Evolutionary conservation across 1,140 invertebrate genomes (phyloP).

Genomic region (Drosophila sturtevanti): DNA sequence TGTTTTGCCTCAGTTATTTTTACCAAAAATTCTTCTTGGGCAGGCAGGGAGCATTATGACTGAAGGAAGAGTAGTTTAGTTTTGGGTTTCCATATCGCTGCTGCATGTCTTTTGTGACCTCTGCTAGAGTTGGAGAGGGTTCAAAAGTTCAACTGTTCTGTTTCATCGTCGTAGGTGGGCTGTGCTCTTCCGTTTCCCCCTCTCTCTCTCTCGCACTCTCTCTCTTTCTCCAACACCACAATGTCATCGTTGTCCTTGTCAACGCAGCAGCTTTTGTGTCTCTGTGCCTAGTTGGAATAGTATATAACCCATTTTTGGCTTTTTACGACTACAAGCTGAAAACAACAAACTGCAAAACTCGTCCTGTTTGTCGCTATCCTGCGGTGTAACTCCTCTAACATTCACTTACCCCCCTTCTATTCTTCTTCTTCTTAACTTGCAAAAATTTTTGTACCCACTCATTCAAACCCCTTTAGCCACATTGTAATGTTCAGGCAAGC

Average conservation of each 20-base stretch:
- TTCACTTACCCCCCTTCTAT: no score
- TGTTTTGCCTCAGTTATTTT: conserved; percentile 12
- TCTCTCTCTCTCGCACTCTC: background rate
- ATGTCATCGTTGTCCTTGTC: conserved; percentile 54
- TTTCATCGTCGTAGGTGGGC: conserved; percentile 45
- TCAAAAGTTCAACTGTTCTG: conserved; percentile 68
- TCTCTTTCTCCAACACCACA: background rate
- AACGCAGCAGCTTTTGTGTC: conserved; percentile 77
- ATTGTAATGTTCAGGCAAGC: conserved; percentile 68
- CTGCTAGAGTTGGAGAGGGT: background rate
- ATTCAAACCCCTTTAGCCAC: conserved; percentile 1
- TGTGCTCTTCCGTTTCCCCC: background rate
- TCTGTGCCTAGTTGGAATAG: conserved; percentile 47
- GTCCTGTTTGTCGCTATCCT: conserved; percentile 19
- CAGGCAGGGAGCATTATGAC: background rate
- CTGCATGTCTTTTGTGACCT: conserved; percentile 6
- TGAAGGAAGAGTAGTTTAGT: background rate
- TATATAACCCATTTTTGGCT: conserved; percentile 78
- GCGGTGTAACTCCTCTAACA: conserved; percentile 22
- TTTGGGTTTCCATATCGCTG: conserved; percentile 11
- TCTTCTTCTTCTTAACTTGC: conserved; percentile 44
- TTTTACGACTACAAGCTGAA: conserved; percentile 63
- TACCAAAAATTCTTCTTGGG: conserved; percentile 11
- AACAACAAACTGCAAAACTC: conserved; percentile 45
- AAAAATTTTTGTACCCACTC: conserved; percentile 50